A percentile compares a stretch with the other conserved stretches of the same genome.
Conservation (phyloP, 2,113 vertebrate genomes). For the Heterochromis multidens region DNA sequence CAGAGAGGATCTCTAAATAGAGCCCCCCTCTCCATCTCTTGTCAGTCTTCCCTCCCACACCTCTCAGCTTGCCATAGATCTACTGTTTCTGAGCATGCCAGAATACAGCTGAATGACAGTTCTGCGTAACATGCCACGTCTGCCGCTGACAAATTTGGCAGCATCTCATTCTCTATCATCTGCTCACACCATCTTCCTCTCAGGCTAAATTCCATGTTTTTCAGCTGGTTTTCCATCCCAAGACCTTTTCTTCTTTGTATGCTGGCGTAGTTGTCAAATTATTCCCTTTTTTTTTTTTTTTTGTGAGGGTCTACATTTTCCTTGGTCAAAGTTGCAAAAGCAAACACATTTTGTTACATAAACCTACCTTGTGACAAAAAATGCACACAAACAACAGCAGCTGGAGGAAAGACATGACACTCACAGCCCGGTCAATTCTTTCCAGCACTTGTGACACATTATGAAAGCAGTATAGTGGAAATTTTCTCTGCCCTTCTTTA, state of each 20-base stretch:
- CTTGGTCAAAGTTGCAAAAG: background rate
- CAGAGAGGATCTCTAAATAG: conserved; percentile 28
- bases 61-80: conserved; percentile 31
- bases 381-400: background rate
- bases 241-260: background rate
- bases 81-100: conserved; percentile 33
- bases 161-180: conserved; percentile 18
- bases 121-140: conserved; percentile 39
- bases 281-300: background rate
- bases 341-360: background rate
- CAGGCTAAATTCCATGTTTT: conserved; percentile 1
- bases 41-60: conserved; percentile 59
- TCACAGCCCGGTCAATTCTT: background rate
- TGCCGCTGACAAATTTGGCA: conserved; percentile 47
- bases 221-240: background rate
- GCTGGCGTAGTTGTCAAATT: background rate
- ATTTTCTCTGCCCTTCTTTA: conserved; percentile 24
- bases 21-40: conserved; percentile 21
- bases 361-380: background rate
- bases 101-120: conserved; percentile 51
- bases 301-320: background rate
- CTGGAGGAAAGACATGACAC: conserved; percentile 10
- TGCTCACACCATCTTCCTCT: conserved; percentile 17
- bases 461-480: background rate
- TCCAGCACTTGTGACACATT: conserved; percentile 14